Conservation (phyloP, 2,888 invertebrate species). For the Ferrisia virgata region DNA sequence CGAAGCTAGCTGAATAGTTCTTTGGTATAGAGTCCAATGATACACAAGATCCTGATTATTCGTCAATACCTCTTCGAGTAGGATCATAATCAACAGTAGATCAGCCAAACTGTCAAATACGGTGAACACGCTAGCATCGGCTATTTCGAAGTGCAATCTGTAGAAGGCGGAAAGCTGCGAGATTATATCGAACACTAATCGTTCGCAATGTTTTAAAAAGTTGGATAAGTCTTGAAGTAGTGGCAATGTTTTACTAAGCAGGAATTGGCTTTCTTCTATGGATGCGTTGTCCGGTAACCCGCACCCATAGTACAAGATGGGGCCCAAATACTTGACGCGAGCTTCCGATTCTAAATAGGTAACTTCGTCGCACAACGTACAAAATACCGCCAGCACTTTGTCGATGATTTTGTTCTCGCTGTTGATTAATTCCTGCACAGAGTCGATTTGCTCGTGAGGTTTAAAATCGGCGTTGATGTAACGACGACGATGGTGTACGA, state of each 20-base stretch:
- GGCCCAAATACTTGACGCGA: background rate
- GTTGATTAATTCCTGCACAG: slow-evolving; percentile 31
- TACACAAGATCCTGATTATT: slow-evolving; percentile 31
- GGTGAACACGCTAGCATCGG: slow-evolving; percentile 20
- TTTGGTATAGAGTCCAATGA: slow-evolving; percentile 41
- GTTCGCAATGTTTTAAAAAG: slow-evolving; percentile 66
- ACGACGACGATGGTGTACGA: background rate
- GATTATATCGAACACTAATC: slow-evolving; percentile 17
- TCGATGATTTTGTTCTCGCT: slow-evolving; percentile 46
- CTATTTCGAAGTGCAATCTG: slow-evolving; percentile 35
- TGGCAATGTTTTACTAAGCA: slow-evolving; percentile 56
- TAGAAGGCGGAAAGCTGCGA: slow-evolving; percentile 41
- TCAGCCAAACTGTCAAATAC: slow-evolving; percentile 41
- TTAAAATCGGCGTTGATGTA: slow-evolving; percentile 19
- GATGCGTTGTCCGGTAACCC: slow-evolving; percentile 21
- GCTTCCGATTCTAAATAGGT: slow-evolving; percentile 11
- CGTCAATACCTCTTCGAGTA: slow-evolving; percentile 20
- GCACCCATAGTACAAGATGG: slow-evolving; percentile 30
- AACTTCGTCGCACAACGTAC: slow-evolving; percentile 31
- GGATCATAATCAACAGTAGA: background rate
- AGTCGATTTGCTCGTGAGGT: slow-evolving; percentile 10
- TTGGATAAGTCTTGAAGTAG: slow-evolving; percentile 61
- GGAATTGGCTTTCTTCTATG: slow-evolving; percentile 36
- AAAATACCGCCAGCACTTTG: slow-evolving; percentile 36
- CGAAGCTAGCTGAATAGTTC: slow-evolving; percentile 39